Conservation (phyloP, 2,888 invertebrate genomes). For the Polydesmus complanatus region DNA sequence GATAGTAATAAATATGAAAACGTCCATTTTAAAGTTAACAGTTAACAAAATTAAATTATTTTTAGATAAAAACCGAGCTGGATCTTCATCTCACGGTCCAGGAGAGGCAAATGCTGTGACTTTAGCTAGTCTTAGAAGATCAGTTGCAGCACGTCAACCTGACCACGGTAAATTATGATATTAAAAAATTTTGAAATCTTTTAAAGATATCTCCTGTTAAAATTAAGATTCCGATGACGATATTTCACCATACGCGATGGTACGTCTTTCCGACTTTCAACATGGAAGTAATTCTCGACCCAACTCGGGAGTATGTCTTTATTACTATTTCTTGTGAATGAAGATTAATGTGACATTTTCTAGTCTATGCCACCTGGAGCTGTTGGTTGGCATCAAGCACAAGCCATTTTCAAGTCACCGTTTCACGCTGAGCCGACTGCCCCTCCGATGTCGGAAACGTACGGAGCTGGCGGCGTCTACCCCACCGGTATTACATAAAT, state of each 20-base stretch:
- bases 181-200: too few relatives aligned
- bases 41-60: too few relatives aligned
- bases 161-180: background rate
- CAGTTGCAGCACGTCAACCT: background rate
- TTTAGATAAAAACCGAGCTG: background rate
- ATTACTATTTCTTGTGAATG: background rate
- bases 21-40: too few relatives aligned
- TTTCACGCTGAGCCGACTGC: conserved; percentile 11
- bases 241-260: conserved; percentile 15
- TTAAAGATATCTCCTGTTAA: too few relatives aligned
- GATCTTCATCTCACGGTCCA: background rate
- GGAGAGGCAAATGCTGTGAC: background rate
- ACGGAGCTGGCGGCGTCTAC: conserved; percentile 7
- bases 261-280: conserved; percentile 13
- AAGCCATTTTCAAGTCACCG: background rate
- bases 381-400: conserved; percentile 9
- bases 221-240: conserved; percentile 12
- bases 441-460: conserved; percentile 13
- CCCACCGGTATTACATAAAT: background rate
- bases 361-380: background rate
- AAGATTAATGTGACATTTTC: background rate
- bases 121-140: background rate
- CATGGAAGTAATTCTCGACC: background rate
- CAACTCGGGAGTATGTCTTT: background rate
- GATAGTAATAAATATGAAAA: conserved; percentile 4